A percentile compares a stretch with the other conserved stretches of the same genome.
phyloP scores from a whole-genome alignment of 2,797 vertebrate genomes.

The Anguilla megastoma region DNA sequence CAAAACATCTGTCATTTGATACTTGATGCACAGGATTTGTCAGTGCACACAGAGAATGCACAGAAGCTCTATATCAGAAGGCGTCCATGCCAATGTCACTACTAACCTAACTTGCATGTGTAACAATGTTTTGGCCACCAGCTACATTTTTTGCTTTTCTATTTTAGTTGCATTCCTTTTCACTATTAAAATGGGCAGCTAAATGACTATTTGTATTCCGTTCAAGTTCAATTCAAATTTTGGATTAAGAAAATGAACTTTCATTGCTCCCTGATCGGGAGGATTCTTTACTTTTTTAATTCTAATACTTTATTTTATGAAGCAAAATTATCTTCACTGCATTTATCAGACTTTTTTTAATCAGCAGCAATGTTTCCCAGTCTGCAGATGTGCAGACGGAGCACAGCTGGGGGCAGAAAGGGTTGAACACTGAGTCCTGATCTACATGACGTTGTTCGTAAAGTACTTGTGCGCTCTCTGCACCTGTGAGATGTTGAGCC shows the following conservation, averaged over 20 bases:
- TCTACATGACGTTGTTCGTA: neutral
- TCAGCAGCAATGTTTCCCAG: neutral
- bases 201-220: neutral
- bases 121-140: neutral
- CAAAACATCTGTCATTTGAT: too few species aligned
- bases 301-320: neutral
- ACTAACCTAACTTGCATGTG: neutral
- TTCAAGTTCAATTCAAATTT: neutral
- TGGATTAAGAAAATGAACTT: neutral
- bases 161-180: neutral
- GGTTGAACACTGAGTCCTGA: neutral
- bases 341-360: neutral
- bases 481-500: constrained; percentile 59
- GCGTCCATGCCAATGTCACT: too few species aligned
- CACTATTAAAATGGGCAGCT: neutral
- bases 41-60: neutral
- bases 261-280: neutral
- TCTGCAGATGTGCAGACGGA: too few species aligned
- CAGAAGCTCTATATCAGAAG: neutral
- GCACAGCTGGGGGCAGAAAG: neutral
- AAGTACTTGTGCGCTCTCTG: neutral
- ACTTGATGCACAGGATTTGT: neutral
- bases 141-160: neutral
- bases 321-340: neutral
- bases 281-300: neutral